Base-by-base conservation (phyloP, 2,888 invertebrate species). In the Rhingia rostrata region DNA sequence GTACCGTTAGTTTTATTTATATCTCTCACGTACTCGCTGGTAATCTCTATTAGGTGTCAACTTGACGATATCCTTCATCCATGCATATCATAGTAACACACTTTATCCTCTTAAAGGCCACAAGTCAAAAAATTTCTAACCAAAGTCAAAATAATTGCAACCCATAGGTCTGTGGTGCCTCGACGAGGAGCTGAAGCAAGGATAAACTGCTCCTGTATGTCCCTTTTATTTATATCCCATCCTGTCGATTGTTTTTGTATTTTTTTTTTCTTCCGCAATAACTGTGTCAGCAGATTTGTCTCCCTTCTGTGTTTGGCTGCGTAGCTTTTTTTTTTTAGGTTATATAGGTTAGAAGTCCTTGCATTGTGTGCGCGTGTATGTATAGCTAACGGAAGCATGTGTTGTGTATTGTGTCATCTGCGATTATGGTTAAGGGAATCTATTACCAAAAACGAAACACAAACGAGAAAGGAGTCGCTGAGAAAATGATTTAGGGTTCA, bases 401-500 rank as follows among this genome's bases (percentile, higher is more conserved):
- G 66, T 70, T 66, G 60, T 53, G 22, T 22, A 22, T 47, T 81
- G 69, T 75, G 67, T 82, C 82, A 78, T 79, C 53, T 79, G 49
- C 70, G 72, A 83, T 56, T 61, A 79, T 82, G 79, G 73, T 60
- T 58, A 69, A 79, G 49, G 43, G 58, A 69, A 82, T 78, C 82
- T 81, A 70, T 81, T 81, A 77, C 70, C 41, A 4, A 67, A 56
- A 78, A 56, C 35, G 32, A 35, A 45, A 53, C 53, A 66, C 60
- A 78, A 79, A 83, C 79, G 39, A 74, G 73, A 58, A 73, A 83
- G 84, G 79, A 79, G 79, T 74, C 64, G 51, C 79, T 53, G 64
- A 74, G 79, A 64, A 58, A 84, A 79, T 84, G 84, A 84, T 79
- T 84, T 79, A 84, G 70, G 79, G 64, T 64, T 84, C 74, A 74